A percentile compares a stretch with the other conserved stretches of the same genome.
phyloP scores from a whole-genome alignment of 2,113 vertebrate species.

The Tonatia bakeri region DNA sequence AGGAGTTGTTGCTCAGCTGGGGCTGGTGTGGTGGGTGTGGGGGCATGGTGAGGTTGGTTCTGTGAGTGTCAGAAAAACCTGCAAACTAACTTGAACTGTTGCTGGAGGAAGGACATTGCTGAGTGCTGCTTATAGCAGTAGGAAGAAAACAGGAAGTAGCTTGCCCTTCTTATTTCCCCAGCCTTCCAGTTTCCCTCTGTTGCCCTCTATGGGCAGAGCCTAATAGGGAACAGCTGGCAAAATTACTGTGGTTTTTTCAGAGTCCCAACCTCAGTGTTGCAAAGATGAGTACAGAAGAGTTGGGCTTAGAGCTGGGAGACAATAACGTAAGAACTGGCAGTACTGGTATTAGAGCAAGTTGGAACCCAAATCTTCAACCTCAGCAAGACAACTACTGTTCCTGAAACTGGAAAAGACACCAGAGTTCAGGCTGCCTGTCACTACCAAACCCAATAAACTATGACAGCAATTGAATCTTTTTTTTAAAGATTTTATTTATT shows the following conservation, averaged over 20 bases:
- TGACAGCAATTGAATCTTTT: too few species aligned
- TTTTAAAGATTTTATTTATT: too few species aligned
- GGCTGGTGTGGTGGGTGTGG: not conserved
- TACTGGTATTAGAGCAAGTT: not conserved
- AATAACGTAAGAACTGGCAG: not conserved
- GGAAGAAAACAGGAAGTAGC: not conserved
- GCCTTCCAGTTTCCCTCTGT: not conserved
- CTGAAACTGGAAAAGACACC: too few species aligned
- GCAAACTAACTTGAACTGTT: not conserved
- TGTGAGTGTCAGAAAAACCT: not conserved
- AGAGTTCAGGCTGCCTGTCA: too few species aligned
- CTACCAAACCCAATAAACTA: too few species aligned
- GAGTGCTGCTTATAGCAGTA: not conserved
- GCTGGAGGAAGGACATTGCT: not conserved
- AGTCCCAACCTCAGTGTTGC: not conserved
- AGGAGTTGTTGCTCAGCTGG: not conserved
- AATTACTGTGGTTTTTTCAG: not conserved
- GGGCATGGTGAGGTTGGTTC: not conserved
- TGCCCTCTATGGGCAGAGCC: slow-evolving; percentile 36
- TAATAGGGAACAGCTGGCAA: not conserved
- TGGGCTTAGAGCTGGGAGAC: not conserved
- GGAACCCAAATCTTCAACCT: not conserved
- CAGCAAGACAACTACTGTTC: not conserved
- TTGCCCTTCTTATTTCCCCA: not conserved
- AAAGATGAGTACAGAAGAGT: not conserved